Evolutionary conservation across 1,140 invertebrate genomes (phyloP), one percentile per base, ranked within the genome.

Genomic region (Orius laevigatus): DNA sequence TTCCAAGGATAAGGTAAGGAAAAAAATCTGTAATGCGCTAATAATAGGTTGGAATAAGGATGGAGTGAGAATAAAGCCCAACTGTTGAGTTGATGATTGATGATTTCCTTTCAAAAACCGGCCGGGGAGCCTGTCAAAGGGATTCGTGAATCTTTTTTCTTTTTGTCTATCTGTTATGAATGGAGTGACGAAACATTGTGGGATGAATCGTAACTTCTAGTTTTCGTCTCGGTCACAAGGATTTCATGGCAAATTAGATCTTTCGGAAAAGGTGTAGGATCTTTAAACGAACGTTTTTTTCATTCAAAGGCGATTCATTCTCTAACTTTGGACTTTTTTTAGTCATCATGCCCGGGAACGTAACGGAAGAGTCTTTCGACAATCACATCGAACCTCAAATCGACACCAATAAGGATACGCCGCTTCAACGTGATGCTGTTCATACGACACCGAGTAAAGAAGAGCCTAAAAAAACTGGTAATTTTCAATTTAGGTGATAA

Each of bases 301-400:
- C 56, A 39, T 52, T 55, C 53, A 42, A 50, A 52, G n/a, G n/a
- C n/a, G n/a, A 34, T 34, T n/a, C n/a, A n/a, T n/a, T n/a, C n/a
- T 8, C 25, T 25, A 25, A 25, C 25, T 25, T 8, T 25, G 3
- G 8, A 8, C 8, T 25, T 25, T 25, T 25, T 61, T 50, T 68
- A 81, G 77, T 72, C 50, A 66, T 72, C 50, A 74, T 76, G 16
- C 64, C 69, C 50, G 78, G 75, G 52, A 83, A 81, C 67, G 76
- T 78, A 60, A 79, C 73, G 16, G 75, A 75, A 46, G 77, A 79
- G 49, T 70, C 74, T 49, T 67, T 71, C 41, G 60, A 67, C 52
- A 60, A 62, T 57, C 56, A 60, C 14, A 32, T 8, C 54, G 57
- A 53, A 57, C 47, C 32, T 55, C 51, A 59, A 39, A 68, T 66